Percentiles rank a stretch among this genome's conserved stretches.
Evolutionary conservation across 2,113 vertebrate genomes (phyloP).

Genomic region (Clarias gariepinus): DNA sequence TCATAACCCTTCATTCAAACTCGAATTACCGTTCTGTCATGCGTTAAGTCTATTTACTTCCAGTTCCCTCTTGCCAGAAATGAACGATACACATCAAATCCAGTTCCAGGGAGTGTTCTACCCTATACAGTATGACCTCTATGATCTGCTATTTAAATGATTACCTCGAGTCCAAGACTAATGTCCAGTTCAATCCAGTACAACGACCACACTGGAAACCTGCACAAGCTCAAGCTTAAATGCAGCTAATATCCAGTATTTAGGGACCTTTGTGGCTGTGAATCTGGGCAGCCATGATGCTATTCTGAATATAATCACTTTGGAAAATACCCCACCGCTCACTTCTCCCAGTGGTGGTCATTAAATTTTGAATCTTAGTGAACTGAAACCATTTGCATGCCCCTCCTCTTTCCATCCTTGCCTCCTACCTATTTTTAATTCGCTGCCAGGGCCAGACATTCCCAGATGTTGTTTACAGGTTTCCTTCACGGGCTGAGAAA

Average conservation of each 20-base stretch:
- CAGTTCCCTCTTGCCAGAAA: background rate
- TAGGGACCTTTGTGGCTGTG: background rate
- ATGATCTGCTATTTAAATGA: background rate
- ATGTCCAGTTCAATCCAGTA: background rate
- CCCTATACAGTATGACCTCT: background rate
- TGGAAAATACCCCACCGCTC: background rate
- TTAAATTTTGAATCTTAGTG: constrained; percentile 63
- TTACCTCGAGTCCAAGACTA: background rate
- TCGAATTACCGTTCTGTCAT: background rate
- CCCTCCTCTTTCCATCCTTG: background rate
- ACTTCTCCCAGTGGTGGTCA: constrained; percentile 61
- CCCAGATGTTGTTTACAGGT: constrained; percentile 50
- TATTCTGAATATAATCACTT: background rate
- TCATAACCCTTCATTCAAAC: background rate
- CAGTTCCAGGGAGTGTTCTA: no score
- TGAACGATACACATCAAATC: background rate
- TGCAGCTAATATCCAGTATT: background rate
- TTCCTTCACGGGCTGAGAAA: constrained; percentile 34
- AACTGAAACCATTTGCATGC: constrained; percentile 49
- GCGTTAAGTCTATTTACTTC: background rate
- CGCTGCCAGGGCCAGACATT: constrained; percentile 24
- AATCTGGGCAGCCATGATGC: background rate
- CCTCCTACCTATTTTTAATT: background rate
- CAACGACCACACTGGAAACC: no score
- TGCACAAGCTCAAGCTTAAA: background rate